These are phyloP conservation scores for Campopleginae sp. DNA, from an alignment of 2,888 invertebrate species.

Conservation along the genomic window DNA sequence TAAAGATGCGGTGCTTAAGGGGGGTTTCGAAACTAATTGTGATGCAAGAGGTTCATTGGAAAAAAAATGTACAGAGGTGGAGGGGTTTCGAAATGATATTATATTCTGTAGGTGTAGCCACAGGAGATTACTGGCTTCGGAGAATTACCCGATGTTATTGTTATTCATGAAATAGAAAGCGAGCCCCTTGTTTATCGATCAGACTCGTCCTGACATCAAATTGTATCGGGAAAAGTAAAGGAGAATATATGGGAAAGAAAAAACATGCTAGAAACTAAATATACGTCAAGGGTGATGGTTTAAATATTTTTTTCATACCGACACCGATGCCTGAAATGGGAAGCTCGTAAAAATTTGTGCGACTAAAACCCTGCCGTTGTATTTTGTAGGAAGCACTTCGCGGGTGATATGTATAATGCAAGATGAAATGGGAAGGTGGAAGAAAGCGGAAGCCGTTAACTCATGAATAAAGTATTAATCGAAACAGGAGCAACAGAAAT, in stretches of 20 bases:
- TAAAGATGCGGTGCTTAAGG: background rate
- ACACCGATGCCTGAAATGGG: background rate
- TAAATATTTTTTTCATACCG: background rate
- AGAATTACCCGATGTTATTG: background rate
- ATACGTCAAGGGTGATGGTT: background rate
- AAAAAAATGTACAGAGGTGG: background rate
- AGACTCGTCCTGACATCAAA: background rate
- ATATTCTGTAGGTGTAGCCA: background rate
- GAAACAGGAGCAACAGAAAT: background rate
- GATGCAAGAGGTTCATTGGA: conserved; percentile 3
- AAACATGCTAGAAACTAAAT: background rate
- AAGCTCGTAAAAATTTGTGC: background rate
- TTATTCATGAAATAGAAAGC: background rate
- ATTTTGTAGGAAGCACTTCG: background rate
- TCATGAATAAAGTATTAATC: conserved; percentile 15
- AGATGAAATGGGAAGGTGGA: background rate
- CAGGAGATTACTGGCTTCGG: background rate
- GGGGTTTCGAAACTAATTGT: background rate
- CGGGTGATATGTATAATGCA: conserved; percentile 5
- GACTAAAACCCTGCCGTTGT: background rate
- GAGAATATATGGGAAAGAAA: background rate
- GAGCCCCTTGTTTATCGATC: background rate
- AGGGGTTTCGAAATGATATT: background rate
- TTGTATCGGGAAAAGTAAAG: background rate
- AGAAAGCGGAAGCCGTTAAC: background rate